phyloP scores from a whole-genome alignment of 2,113 vertebrate species.

The Otus sunia region DNA sequence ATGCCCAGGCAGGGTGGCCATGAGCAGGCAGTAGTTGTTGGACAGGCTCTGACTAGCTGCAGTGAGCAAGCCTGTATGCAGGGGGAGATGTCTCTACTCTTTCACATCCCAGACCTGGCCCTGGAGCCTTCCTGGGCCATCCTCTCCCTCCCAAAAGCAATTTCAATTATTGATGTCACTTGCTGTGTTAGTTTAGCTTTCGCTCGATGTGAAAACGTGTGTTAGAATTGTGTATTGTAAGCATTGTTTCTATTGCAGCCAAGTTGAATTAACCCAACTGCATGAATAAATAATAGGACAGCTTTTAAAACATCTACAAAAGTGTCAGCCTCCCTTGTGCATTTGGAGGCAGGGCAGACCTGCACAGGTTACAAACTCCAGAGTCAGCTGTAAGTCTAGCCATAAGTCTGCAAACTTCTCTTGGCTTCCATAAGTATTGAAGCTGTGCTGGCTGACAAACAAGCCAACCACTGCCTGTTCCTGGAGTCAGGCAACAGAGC shows the following conservation, averaged over 20 bases:
- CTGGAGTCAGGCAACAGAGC: background rate
- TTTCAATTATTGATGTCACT: slow-evolving; percentile 53
- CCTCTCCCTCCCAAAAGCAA: background rate
- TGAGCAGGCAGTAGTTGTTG: background rate
- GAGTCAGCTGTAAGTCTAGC: background rate
- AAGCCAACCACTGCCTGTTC: background rate
- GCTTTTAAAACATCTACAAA: slow-evolving; percentile 51
- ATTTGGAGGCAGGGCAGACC: background rate
- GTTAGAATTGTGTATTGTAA: slow-evolving; percentile 42
- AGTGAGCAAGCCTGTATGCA: background rate
- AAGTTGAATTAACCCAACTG: slow-evolving; percentile 23
- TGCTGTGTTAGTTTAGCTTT: slow-evolving; percentile 34
- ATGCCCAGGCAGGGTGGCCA: background rate
- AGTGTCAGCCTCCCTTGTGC: background rate
- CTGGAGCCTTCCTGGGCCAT: background rate
- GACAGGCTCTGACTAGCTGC: background rate
- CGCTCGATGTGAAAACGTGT: background rate
- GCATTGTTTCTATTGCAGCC: background rate
- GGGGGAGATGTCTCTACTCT: background rate
- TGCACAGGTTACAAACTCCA: background rate
- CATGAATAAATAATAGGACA: slow-evolving; percentile 62
- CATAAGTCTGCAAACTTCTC: background rate
- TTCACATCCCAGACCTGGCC: background rate
- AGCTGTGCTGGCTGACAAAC: background rate
- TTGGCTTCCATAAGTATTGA: background rate